Conservation (phyloP, 2,888 invertebrate genomes). For the Tortricodes alternella region DNA sequence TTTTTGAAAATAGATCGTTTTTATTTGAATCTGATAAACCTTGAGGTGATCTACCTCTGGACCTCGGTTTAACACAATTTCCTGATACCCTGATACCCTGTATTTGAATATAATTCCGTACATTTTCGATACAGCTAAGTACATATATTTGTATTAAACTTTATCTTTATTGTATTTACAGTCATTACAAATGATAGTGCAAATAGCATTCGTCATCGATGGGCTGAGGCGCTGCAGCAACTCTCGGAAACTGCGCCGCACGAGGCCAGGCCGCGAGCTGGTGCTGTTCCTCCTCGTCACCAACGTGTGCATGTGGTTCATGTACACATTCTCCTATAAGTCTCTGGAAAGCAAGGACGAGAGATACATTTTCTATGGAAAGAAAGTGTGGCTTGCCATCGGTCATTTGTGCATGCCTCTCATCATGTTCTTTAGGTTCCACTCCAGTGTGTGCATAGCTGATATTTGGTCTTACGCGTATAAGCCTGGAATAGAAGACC, state of each 20-base stretch:
- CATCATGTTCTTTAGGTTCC: constrained; percentile 85
- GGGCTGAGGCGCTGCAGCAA: constrained; percentile 84
- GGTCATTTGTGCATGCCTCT: constrained; percentile 84
- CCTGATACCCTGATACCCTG: too few species aligned
- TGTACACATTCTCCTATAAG: constrained; percentile 77
- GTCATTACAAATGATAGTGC: constrained; percentile 83
- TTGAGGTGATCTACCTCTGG: too few species aligned
- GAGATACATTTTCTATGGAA: constrained; percentile 82
- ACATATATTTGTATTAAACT: neutral
- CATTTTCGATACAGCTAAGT: too few species aligned
- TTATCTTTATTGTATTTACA: constrained; percentile 43
- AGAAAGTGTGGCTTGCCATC: constrained; percentile 83
- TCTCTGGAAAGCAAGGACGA: constrained; percentile 38
- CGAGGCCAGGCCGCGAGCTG: constrained; percentile 85
- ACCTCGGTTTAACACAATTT: too few species aligned
- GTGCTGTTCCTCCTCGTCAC: constrained; percentile 85
- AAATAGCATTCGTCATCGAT: constrained; percentile 85
- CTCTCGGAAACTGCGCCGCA: constrained; percentile 69
- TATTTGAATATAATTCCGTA: too few species aligned
- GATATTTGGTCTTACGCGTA: constrained; percentile 86
- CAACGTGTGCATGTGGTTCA: constrained; percentile 86
- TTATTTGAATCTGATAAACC: too few species aligned
- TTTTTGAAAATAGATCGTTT: too few species aligned
- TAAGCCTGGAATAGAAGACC: constrained; percentile 21
- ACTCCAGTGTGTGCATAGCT: constrained; percentile 84